These are phyloP conservation scores for Spea multiplicata DNA, from an alignment of 2,113 vertebrate species.

Conservation along the genomic window DNA sequence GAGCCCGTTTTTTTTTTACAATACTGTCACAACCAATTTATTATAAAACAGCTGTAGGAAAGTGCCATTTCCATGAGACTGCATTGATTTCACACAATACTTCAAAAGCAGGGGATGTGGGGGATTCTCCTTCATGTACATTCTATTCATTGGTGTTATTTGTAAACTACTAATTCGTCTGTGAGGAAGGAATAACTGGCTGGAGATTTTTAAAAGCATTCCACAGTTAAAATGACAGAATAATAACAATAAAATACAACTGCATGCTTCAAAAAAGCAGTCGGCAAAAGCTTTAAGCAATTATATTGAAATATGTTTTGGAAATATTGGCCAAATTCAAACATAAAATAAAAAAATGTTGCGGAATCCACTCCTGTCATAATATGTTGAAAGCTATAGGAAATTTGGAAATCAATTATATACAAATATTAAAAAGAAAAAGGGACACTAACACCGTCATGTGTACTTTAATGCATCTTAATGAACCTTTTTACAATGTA, in stretches of 20 bases:
- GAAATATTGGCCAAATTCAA: too few species aligned
- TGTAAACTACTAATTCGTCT: constrained; percentile 16
- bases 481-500: too few species aligned
- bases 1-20: not conserved
- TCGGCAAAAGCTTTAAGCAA: not conserved
- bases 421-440: too few species aligned
- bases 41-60: not conserved
- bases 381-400: too few species aligned
- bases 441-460: too few species aligned
- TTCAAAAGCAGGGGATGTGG: too few species aligned
- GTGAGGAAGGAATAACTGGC: not conserved
- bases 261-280: not conserved
- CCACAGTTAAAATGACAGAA: constrained; percentile 3
- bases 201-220: constrained; percentile 17
- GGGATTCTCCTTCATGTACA: not conserved
- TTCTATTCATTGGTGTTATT: not conserved
- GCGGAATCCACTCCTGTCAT: too few species aligned
- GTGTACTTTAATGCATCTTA: too few species aligned
- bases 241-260: not conserved
- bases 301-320: not conserved
- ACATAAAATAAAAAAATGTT: too few species aligned
- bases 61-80: too few species aligned
- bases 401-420: too few species aligned
- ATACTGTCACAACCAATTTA: constrained; percentile 10
- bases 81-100: too few species aligned